Base-by-base conservation (phyloP, 2,888 invertebrate species). In the Cantharis rustica region DNA sequence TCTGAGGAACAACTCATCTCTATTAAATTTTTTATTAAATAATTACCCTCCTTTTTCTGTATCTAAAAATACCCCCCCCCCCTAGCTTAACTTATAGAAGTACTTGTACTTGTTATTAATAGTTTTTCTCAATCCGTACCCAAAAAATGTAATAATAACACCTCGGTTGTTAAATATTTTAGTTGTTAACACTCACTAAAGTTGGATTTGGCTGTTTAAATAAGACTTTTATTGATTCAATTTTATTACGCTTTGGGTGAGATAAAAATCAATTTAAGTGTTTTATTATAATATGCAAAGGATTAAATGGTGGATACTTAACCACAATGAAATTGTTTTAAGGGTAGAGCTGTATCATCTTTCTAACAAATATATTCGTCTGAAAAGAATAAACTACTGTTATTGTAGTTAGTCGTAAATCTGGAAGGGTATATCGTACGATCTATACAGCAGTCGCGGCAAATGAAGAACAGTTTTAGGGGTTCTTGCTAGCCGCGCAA, bases 401-500 rank as follows among this genome's bases (percentile, higher is more conserved):
- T 75, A 75, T 72, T 72, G 74, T 68, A 77, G 72, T 69, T 75
- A 75, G 73, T 74, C 78, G 78, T 79, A 79, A 79, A 78, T 79
- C 79, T 79, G 79, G 75, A 79, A 81, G 80, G 80, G 80, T 79
- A 80, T 84, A 84, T 84, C 83, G 78, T 80, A 73, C 72, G 79
- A 80, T 80, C 79, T 79, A 75, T 77, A 77, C 76, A 81, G 75
- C 80, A 79, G 75, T 79, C 80, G 81, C 75, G 82, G 82, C 82
- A 83, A 83, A 84, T 84, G 82, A 84, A 83, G 79, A 79, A 76
- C 74, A 75, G 78, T 82, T 47, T 47, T 82, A 82, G 80, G 84
- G 83, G 86, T 85, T 86, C 86, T 86, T 86, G 85, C 84, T 84
- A 83, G 83, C 81, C 83, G 82, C 81, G 82, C 85, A 91, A 92